Conservation (phyloP, 2,113 vertebrate species). For the Zosterops borbonicus region DNA sequence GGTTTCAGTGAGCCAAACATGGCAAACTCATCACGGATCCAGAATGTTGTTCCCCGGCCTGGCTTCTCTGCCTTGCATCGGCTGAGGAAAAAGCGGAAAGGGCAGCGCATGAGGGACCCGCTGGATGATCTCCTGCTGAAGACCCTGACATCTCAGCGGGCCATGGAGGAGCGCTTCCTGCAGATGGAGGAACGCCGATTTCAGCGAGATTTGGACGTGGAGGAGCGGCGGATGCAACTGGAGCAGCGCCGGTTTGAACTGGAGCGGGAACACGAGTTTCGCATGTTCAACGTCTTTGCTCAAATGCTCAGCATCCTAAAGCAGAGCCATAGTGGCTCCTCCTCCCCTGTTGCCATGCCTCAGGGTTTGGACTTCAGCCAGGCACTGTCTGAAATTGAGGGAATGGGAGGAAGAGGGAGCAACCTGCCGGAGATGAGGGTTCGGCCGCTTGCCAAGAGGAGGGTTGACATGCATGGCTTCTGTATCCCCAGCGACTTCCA, state of each 20-base stretch:
- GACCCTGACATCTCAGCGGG: slow-evolving; percentile 78
- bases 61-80: slow-evolving; percentile 15
- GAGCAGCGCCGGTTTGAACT: slow-evolving; percentile 80
- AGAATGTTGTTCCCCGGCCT: slow-evolving; percentile 8
- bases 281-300: slow-evolving; percentile 79
- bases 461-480: not conserved
- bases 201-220: slow-evolving; percentile 76
- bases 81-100: slow-evolving; percentile 59
- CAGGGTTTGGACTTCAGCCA: slow-evolving; percentile 53
- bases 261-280: slow-evolving; percentile 81
- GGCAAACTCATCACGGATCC: slow-evolving; percentile 53
- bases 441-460: not conserved
- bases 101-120: slow-evolving; percentile 29
- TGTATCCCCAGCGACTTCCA: not conserved
- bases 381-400: not conserved
- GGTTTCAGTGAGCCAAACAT: slow-evolving; percentile 78
- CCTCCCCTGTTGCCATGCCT: not conserved
- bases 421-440: not conserved
- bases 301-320: slow-evolving; percentile 70
- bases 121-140: slow-evolving; percentile 76
- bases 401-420: not conserved
- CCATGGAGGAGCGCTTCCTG: slow-evolving; percentile 79
- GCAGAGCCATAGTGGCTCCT: not conserved
- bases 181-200: slow-evolving; percentile 77
- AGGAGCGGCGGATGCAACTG: slow-evolving; percentile 80